A percentile compares a stretch with the other conserved stretches of the same genome.
phyloP scores from a whole-genome alignment of 1,140 invertebrate genomes.

The Hyposmocoma kahamanoa region DNA sequence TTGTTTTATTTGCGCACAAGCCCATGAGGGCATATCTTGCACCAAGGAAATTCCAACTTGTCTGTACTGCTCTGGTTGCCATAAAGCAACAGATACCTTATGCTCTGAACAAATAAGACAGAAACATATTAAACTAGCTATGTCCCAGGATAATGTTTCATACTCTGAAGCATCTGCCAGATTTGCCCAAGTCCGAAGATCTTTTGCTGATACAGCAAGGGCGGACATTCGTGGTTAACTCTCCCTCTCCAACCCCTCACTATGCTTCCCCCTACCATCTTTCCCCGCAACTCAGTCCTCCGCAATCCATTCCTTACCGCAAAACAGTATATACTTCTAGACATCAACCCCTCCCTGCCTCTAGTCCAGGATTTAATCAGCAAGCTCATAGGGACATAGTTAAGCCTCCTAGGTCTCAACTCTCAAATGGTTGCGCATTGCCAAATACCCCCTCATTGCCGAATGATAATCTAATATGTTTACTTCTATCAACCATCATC shows the following conservation, averaged over 20 bases:
- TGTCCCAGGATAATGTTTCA: not conserved
- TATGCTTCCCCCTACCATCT: too few species aligned
- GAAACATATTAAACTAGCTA: not conserved
- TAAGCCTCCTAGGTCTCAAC: not conserved
- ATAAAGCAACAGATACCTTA: not conserved
- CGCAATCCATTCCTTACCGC: too few species aligned
- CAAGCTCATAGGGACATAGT: not conserved
- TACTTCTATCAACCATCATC: not conserved
- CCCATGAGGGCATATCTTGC: slow-evolving; percentile 8
- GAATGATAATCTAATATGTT: not conserved
- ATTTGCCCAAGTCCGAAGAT: not conserved
- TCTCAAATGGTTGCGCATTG: slow-evolving; percentile 3
- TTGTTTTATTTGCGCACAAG: slow-evolving; percentile 11
- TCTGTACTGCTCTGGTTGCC: slow-evolving; percentile 5
- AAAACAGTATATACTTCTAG: not conserved
- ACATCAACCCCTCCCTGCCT: not conserved
- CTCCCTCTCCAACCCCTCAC: too few species aligned
- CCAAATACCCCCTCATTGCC: not conserved
- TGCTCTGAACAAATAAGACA: slow-evolving; percentile 9
- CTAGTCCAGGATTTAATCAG: not conserved
- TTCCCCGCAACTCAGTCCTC: not conserved
- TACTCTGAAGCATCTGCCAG: not conserved
- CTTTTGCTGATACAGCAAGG: not conserved
- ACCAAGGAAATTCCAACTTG: not conserved
- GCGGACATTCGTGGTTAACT: too few species aligned